Conservation (phyloP, 53 echinoderm and acorn worm species). For the Holothuria scabra region DNA sequence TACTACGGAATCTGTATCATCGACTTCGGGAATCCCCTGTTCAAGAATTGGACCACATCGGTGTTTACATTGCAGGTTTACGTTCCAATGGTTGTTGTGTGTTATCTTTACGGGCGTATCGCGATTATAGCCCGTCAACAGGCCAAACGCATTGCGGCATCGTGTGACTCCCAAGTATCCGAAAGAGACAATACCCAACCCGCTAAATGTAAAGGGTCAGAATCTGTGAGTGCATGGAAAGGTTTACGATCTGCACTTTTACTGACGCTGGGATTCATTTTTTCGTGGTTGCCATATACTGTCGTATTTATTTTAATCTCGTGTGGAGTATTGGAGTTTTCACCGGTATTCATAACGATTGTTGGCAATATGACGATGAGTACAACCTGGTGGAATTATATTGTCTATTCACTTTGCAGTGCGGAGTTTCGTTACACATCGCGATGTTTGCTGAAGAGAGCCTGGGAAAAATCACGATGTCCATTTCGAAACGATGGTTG, state of each 20-base stretch:
- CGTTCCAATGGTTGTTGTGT: constrained; percentile 15
- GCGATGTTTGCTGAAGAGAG: background rate
- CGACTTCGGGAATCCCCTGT: constrained; percentile 20
- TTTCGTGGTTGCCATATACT: constrained; percentile 25
- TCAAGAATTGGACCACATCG: background rate
- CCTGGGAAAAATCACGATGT: constrained; percentile 14
- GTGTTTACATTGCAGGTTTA: constrained; percentile 9
- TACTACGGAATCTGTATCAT: constrained; percentile 31
- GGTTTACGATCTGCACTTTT: constrained; percentile 11
- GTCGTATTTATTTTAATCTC: background rate
- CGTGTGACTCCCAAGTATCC: background rate
- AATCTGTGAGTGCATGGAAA: constrained; percentile 7
- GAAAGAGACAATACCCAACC: background rate
- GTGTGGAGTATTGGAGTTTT: background rate
- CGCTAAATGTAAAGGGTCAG: background rate
- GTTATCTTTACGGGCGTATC: constrained; percentile 35
- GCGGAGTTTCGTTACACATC: constrained; percentile 27
- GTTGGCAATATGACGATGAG: background rate
- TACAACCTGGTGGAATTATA: constrained; percentile 30
- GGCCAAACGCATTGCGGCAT: constrained; percentile 10
- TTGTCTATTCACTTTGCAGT: constrained; percentile 31
- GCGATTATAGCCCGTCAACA: constrained; percentile 27
- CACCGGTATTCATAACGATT: constrained; percentile 11
- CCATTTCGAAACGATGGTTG: background rate
- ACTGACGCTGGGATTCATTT: constrained; percentile 7